phyloP scores from a whole-genome alignment of 2,888 invertebrate genomes.

The Drosophila pseudotalamancana region DNA sequence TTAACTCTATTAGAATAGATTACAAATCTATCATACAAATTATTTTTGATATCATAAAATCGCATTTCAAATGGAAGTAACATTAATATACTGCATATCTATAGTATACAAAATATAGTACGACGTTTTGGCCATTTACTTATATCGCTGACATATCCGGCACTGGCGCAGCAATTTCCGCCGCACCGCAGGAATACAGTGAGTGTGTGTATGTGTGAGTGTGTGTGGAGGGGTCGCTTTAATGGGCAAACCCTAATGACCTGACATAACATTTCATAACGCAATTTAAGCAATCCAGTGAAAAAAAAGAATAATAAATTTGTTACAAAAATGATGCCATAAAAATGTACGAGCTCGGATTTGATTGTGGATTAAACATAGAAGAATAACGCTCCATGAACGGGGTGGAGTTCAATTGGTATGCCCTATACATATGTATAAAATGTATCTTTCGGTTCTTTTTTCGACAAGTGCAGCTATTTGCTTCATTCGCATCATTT shows the following conservation, averaged over 20 bases:
- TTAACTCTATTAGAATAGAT: not conserved
- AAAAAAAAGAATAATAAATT: slow-evolving; percentile 44
- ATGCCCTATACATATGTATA: slow-evolving; percentile 17
- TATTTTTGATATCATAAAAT: not conserved
- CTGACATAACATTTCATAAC: slow-evolving; percentile 76
- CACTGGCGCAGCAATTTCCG: slow-evolving; percentile 66
- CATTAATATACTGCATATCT: slow-evolving; percentile 5
- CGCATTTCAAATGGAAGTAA: slow-evolving; percentile 10
- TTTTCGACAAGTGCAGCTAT: slow-evolving; percentile 20
- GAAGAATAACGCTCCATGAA: slow-evolving; percentile 21
- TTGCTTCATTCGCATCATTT: slow-evolving; percentile 47
- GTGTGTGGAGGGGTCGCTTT: slow-evolving; percentile 17
- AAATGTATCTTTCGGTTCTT: slow-evolving; percentile 38
- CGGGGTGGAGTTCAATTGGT: slow-evolving; percentile 19
- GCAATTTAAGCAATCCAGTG: slow-evolving; percentile 62
- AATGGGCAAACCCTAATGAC: slow-evolving; percentile 75
- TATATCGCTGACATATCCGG: slow-evolving; percentile 68
- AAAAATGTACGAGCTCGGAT: slow-evolving; percentile 57
- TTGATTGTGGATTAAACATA: slow-evolving; percentile 68
- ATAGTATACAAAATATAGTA: slow-evolving; percentile 8
- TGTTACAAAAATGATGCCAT: slow-evolving; percentile 60
- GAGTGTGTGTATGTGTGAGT: not conserved
- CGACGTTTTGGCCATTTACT: slow-evolving; percentile 48
- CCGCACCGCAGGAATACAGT: slow-evolving; percentile 16
- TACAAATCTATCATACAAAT: too few relatives aligned